Evolutionary conservation across 2,113 vertebrate species (phyloP).

Genomic region (Tetraodon nigroviridis): DNA sequence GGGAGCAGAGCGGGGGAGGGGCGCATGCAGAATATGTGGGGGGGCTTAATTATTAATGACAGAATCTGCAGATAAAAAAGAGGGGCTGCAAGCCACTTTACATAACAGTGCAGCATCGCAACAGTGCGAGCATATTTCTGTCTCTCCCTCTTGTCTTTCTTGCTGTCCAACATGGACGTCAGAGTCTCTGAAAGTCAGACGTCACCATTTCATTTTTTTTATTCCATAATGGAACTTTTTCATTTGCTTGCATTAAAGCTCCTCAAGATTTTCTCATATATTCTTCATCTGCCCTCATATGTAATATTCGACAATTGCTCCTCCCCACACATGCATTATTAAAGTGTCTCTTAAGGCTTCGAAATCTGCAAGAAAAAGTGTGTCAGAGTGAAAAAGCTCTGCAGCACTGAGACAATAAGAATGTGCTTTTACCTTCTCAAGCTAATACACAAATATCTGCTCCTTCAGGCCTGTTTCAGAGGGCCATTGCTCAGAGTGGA

Average conservation of each 20-base stretch:
- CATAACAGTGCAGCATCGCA: conserved; percentile 69
- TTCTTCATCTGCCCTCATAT: conserved; percentile 36
- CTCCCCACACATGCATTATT: conserved; percentile 65
- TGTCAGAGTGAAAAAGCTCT: conserved; percentile 21
- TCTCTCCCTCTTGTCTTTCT: conserved; percentile 26
- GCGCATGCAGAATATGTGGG: conserved; percentile 64
- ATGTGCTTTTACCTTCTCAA: conserved; percentile 1
- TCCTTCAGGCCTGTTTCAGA: conserved; percentile 85
- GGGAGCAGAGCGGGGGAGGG: conserved; percentile 70
- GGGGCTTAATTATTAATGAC: conserved; percentile 76
- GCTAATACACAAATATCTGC: conserved; percentile 2
- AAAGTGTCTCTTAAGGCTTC: conserved; percentile 44
- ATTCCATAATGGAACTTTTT: conserved; percentile 31
- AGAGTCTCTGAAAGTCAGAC: conserved; percentile 11
- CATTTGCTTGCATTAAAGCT: conserved; percentile 40
- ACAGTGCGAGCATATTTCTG: conserved; percentile 53
- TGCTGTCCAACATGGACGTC: conserved; percentile 16
- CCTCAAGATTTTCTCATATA: conserved; percentile 37
- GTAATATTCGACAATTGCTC: conserved; percentile 34
- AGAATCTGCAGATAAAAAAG: conserved; percentile 75
- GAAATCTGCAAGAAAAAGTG: conserved; percentile 44
- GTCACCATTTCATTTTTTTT: conserved; percentile 24
- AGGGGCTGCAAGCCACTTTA: conserved; percentile 70
- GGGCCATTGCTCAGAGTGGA: conserved; percentile 92
- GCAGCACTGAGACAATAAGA: conserved; percentile 12